A percentile compares a stretch with the other conserved stretches of the same genome.
Evolutionary conservation across 2,888 invertebrate species (phyloP).

Genomic region (Caenorhabditis sulstoni): DNA sequence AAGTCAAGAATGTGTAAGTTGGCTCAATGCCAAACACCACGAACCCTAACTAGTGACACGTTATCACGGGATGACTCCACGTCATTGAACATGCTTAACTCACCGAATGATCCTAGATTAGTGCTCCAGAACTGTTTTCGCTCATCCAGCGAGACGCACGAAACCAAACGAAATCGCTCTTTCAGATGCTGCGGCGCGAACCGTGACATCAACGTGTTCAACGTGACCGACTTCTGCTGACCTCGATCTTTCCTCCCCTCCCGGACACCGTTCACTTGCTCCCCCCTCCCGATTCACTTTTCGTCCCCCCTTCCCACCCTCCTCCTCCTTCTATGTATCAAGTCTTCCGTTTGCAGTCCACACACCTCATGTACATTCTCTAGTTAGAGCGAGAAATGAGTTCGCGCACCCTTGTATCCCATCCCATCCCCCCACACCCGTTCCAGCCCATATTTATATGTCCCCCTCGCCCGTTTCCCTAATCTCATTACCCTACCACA

Average conservation of each 20-base stretch:
- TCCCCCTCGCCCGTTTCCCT: conserved; percentile 6
- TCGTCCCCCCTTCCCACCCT: conserved; percentile 6
- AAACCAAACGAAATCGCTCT: conserved; percentile 2
- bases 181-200: conserved; percentile 58
- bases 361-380: conserved; percentile 29
- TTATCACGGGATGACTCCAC: too few species aligned
- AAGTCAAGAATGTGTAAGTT: conserved; percentile 61
- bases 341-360: conserved; percentile 14
- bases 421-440: conserved; percentile 13
- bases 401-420: conserved; percentile 22
- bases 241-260: conserved; percentile 13
- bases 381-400: conserved; percentile 37
- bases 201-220: conserved; percentile 59
- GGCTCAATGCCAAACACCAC: too few species aligned
- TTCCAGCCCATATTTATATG: conserved; percentile 11
- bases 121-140: too few species aligned
- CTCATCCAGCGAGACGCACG: too few species aligned
- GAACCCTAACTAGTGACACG: too few species aligned
- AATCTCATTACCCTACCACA: conserved; percentile 37
- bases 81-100: not conserved
- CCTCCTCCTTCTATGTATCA: conserved; percentile 37
- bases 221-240: conserved; percentile 59
- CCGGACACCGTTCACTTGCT: too few species aligned
- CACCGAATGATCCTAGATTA: not conserved
- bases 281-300: conserved; percentile 26